phyloP scores from a whole-genome alignment of 2,888 invertebrate genomes.

The Pristionchus arcanus region DNA sequence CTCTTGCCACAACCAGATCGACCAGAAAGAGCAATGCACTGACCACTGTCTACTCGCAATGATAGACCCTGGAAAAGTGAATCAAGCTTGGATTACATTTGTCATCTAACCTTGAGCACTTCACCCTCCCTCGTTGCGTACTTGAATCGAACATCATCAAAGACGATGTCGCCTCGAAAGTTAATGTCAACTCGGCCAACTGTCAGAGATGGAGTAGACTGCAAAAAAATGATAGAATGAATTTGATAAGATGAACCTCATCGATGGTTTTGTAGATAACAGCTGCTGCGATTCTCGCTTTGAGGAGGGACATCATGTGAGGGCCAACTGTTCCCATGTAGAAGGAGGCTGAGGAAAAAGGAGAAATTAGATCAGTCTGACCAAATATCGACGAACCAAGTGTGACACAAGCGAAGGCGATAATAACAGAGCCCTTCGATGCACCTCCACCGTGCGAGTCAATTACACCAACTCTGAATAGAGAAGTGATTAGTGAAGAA shows the following conservation, averaged over 20 bases:
- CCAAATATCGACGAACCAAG: not conserved
- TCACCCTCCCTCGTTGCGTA: slow-evolving; percentile 4
- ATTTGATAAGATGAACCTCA: not conserved
- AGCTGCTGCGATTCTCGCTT: slow-evolving; percentile 7
- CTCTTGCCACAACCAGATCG: slow-evolving; percentile 49
- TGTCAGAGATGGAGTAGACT: not conserved
- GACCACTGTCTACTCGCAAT: not conserved
- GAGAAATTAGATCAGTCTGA: not conserved
- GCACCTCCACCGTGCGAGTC: not conserved
- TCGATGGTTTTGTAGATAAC: slow-evolving; percentile 38
- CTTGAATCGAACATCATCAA: slow-evolving; percentile 21
- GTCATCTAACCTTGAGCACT: not conserved
- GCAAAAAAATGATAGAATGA: not conserved
- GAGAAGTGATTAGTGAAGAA: not conserved
- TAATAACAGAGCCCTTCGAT: not conserved
- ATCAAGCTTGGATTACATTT: not conserved
- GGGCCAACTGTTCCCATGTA: slow-evolving; percentile 37
- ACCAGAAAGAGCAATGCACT: slow-evolving; percentile 26
- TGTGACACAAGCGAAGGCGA: not conserved
- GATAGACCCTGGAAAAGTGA: not conserved
- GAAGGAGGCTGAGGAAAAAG: not conserved
- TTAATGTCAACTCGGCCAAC: not conserved
- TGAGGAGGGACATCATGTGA: slow-evolving; percentile 24
- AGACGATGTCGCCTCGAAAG: not conserved
- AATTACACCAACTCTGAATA: slow-evolving; percentile 8